Base-by-base conservation (phyloP, 2,888 invertebrate species). In the Willowsia nigromaculata region DNA sequence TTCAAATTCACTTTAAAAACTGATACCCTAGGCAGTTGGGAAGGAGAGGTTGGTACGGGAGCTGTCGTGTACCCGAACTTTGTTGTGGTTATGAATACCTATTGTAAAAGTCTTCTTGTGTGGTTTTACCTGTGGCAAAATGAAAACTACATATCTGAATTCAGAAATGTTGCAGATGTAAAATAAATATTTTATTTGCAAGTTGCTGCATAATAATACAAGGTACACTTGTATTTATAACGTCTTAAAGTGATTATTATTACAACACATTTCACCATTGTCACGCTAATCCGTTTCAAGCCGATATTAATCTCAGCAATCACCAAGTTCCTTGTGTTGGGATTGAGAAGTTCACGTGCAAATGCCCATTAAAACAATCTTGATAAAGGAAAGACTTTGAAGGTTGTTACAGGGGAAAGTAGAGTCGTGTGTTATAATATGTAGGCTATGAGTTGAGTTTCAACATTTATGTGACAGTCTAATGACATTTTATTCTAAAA, bases 1-100 rank as follows among this genome's bases (percentile, higher is more conserved):
- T 50, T n/a, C 18, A 62, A 87, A 87, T 25, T 87, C 71, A 71
- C 80, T 81, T 87, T 76, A 62, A 86, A 78, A 40, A 87, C 81
- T 71, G 71, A 87, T 80, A 59, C 87, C 87, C 68, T 71, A 37
- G 87, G 87, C 81, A 87, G 25, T 81, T 71, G 40, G 25, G 47
- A 30, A 37, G 56, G 15, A 18, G 15, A 84, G 33, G 62, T 18
- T 2, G 80, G 5, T 1, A 53, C 27, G 30, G 9, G 62, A 25
- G 18, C 15, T 18, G 37, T n/a, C 25, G n/a, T 27, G 18, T 33
- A 68, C 59, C 59, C 13, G 27, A 59, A 59, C n/a, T n/a, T 68
- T 68, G 37, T n/a, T 68, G 33, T n/a, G 68, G 30, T 37, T 68
- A 7, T 33, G 37, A n/a, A 68, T n/a, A 68, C 22, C 13, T 18